A percentile compares a stretch with the other conserved stretches of the same genome.
Conservation (phyloP, 2,113 vertebrate species). For the Pseudorectes ferrugineus region DNA sequence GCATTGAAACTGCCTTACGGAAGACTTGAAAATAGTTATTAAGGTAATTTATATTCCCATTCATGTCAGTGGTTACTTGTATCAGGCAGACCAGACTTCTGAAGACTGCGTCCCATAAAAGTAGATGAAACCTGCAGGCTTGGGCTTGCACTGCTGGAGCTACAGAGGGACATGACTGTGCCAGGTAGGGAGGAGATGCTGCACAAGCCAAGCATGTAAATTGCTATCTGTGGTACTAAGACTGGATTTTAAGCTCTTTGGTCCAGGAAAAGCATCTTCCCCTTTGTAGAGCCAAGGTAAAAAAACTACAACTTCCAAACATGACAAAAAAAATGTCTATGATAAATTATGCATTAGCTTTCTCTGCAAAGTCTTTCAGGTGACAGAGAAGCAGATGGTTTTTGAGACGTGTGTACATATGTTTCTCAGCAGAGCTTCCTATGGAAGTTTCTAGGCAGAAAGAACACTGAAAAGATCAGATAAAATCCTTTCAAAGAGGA, state of each 20-base stretch:
- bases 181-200: background rate
- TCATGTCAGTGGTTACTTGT: background rate
- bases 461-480: conserved; percentile 11
- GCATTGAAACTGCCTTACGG: background rate
- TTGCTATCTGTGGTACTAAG: background rate
- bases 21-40: background rate
- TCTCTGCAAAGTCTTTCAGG: conserved; percentile 20
- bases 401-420: conserved; percentile 3
- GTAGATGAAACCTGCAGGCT: background rate
- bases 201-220: background rate
- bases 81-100: background rate
- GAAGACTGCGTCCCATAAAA: background rate
- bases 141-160: background rate
- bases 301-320: background rate
- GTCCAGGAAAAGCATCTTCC: background rate
- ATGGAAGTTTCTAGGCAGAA: conserved; percentile 2
- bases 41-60: background rate
- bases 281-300: background rate
- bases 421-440: background rate
- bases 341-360: conserved; percentile 42
- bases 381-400: conserved; percentile 26
- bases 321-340: background rate
- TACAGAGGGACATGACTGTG: background rate
- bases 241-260: background rate
- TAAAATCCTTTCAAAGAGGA: conserved; percentile 15